Base-by-base conservation (phyloP, 2,888 invertebrate species). In the Coenonympha glycerion region DNA sequence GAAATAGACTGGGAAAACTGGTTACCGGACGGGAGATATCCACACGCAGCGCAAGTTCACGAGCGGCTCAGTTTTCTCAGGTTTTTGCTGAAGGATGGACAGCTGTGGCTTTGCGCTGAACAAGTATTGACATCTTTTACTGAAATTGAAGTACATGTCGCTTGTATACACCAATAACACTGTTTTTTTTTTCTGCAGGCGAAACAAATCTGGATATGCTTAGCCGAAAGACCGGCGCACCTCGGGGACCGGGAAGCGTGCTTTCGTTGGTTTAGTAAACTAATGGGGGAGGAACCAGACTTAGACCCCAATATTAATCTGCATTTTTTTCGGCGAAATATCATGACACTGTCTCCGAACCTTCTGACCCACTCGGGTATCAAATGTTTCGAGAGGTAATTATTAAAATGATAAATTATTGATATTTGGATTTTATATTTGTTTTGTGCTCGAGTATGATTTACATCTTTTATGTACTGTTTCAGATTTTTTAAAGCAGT, bases 241-340 rank as follows among this genome's bases (percentile, higher is more conserved):
- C 89, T 93, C 9, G 92, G 93, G 1, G 98, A 99, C 78, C 91
- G 98, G 30, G 98, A 99, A 79, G 96, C 97, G 24, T 98, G 98
- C 80, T 99, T 98, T 84, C 95, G 96, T 66, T 98, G 98, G 98
- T 98, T 98, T 86, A 96, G 97, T 30, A 98, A 98, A 83, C 84
- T 97, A 28, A 96, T 97, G 96, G 95, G 95, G 13, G 98, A 98
- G 64, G 98, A 98, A 72, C 97, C 98, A 0, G 98, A 98, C 79
- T 85, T 98, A 47, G 98, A 98, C 84, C 98, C 98, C 1, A 96
- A 96, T 62, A 96, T 98, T 49, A 97, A 96, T 69, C 92, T 94
- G 74, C 96, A 96, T 77, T 99, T 99, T 87, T 98, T 98, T 87
- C 95, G 97, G 79, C 93, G 94, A 67, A 97, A 98, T 73, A 93